Evolutionary conservation across 2,113 vertebrate genomes (phyloP).

Genomic region (Aptenodytes patagonicus): DNA sequence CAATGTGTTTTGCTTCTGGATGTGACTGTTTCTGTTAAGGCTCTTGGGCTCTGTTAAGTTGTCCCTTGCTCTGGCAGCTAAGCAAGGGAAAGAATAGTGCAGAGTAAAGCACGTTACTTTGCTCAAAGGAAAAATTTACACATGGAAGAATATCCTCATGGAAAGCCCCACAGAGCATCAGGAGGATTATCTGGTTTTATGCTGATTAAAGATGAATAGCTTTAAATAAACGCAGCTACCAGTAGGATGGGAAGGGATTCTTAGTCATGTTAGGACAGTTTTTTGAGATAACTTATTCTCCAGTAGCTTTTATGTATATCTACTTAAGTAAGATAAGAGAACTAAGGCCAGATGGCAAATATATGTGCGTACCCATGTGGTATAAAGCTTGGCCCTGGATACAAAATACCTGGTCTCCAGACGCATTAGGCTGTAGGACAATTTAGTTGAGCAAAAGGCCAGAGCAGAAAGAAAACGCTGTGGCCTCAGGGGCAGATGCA

Average conservation of each 20-base stretch:
- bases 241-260: neutral
- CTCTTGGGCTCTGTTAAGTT: neutral
- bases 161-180: neutral
- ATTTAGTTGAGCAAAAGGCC: neutral
- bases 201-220: neutral
- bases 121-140: neutral
- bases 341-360: neutral
- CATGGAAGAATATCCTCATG: neutral
- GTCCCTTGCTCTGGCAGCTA: neutral
- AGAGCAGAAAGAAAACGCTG: neutral
- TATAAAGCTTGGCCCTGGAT: neutral
- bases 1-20: neutral
- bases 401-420: neutral
- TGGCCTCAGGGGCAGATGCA: neutral
- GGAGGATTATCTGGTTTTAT: neutral
- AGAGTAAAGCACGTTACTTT: neutral
- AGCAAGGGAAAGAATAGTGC: neutral
- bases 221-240: neutral
- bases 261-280: neutral
- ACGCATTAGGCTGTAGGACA: neutral
- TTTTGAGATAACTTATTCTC: neutral
- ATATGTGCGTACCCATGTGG: rapidly evolving
- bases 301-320: neutral
- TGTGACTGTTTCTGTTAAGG: neutral
- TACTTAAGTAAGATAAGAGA: neutral